Base-by-base conservation (phyloP, 2,113 vertebrate species). In the Heterochromis multidens region DNA sequence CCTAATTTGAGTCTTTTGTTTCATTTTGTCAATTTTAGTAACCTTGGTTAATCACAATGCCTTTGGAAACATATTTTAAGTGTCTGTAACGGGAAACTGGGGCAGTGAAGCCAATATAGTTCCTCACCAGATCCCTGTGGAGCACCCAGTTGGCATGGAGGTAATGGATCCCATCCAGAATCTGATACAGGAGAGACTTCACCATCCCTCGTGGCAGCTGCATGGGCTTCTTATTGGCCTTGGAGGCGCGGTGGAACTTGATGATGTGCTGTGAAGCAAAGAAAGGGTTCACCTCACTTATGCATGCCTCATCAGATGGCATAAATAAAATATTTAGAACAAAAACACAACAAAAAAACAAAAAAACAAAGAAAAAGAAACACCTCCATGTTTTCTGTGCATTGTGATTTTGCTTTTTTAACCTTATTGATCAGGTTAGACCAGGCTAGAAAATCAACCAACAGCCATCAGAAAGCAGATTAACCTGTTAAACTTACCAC, bases 121-220 rank as follows among this genome's bases (percentile, higher is more conserved):
- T 10, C 58, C 98, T 99, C 96, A 99, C 99, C 97, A 99, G 96
- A 96, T 99, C 99, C 95, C 98, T 97, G 96, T 99, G 99, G 89
- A 99, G 97, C 85, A 99, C 98, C 99, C 99, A 99, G 96, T 99
- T 99, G 95, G 98, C 98, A 92, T 99, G 99, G 95, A 99, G 97
- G 96, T 99, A 99, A 96, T 99, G 99, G 96, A 99, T 99, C 90
- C 98, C 99, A 89, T 99, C 99, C 93, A 99, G 96, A 95, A 99
- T 99, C 96, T 99, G 98, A 96, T 99, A 99, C 5, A 99, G 96
- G 74, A 99, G 96, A 78, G 98, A 99, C 96, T 99, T 99, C 94
- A 99, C 98, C 98, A 99, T 99, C 93, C 98, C 98, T 92, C 98
- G 96, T 84, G 98, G 98, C 95, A 99, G 97, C 95, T 99, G 99